A percentile compares a stretch with the other conserved stretches of the same genome.
These are phyloP conservation scores for Brenthis hecate DNA, from an alignment of 2,888 invertebrate genomes.

Conservation along the genomic window DNA sequence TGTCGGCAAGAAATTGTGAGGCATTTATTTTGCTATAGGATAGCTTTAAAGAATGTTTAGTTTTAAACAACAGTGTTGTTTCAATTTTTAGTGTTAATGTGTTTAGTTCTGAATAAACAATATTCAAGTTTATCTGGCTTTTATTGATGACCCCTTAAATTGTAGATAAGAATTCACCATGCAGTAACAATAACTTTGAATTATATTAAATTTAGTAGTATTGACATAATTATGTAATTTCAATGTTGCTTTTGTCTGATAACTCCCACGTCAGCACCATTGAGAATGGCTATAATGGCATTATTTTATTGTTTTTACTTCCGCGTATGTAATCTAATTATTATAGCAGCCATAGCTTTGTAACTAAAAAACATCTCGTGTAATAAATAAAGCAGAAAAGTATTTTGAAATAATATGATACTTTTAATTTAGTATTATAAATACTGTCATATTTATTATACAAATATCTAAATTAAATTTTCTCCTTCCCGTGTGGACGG, in stretches of 20 bases:
- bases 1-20: slow-evolving; percentile 41
- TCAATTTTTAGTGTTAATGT: slow-evolving; percentile 50
- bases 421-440: no score
- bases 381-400: background rate
- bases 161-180: background rate
- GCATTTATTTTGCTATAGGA: slow-evolving; percentile 69
- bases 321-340: background rate
- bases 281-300: background rate
- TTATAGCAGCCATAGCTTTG: no score
- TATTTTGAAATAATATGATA: no score
- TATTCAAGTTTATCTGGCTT: slow-evolving; percentile 37
- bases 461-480: no score
- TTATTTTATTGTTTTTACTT: background rate
- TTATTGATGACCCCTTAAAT: slow-evolving; percentile 16
- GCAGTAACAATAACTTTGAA: background rate
- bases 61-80: slow-evolving; percentile 44
- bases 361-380: no score
- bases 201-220: background rate
- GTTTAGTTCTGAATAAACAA: slow-evolving; percentile 64
- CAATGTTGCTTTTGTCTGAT: background rate
- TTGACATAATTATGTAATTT: background rate
- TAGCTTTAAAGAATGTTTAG: slow-evolving; percentile 71
- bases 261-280: background rate
- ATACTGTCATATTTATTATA: no score
- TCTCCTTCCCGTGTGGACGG: no score